Percentiles rank a stretch among this genome's conserved stretches.
phyloP scores from a whole-genome alignment of 2,888 invertebrate species.

The Sinopyrophorus schimmeli region DNA sequence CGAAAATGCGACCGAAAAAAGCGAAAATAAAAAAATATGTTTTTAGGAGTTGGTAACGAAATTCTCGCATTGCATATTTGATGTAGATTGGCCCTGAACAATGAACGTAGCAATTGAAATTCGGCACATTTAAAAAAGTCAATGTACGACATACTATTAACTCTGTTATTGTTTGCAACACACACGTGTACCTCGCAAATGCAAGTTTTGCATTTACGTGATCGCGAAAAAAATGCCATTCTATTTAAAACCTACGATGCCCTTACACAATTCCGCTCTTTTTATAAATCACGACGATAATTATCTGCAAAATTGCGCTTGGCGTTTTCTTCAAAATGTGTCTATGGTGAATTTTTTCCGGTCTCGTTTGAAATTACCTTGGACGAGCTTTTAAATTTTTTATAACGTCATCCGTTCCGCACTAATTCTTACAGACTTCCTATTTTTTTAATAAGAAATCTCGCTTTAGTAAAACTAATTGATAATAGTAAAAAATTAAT shows the following conservation, averaged over 20 bases:
- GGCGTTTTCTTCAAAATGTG: not conserved
- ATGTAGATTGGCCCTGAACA: conserved; percentile 25
- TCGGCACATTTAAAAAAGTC: conserved; percentile 29
- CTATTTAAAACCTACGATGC: not conserved
- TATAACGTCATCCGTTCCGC: conserved; percentile 5
- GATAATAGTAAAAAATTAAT: too few species aligned
- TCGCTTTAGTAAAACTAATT: conserved; percentile 12
- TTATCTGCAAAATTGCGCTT: too few species aligned
- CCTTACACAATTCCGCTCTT: too few species aligned
- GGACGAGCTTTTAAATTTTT: conserved; percentile 4
- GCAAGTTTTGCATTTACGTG: conserved; percentile 21
- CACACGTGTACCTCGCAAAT: conserved; percentile 26
- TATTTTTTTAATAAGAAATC: conserved; percentile 4
- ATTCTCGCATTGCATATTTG: conserved; percentile 21
- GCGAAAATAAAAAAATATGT: too few species aligned
- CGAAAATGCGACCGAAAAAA: too few species aligned
- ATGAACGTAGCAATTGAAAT: conserved; percentile 28
- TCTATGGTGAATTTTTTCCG: too few species aligned
- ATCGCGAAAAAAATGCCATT: conserved; percentile 4
- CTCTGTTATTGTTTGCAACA: conserved; percentile 13
- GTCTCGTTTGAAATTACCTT: not conserved
- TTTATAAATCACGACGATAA: too few species aligned
- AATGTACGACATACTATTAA: conserved; percentile 20
- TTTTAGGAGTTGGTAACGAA: conserved; percentile 22
- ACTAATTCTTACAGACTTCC: conserved; percentile 8